phyloP scores from a whole-genome alignment of 1,140 invertebrate genomes.

The Ruditapes philippinarum region DNA sequence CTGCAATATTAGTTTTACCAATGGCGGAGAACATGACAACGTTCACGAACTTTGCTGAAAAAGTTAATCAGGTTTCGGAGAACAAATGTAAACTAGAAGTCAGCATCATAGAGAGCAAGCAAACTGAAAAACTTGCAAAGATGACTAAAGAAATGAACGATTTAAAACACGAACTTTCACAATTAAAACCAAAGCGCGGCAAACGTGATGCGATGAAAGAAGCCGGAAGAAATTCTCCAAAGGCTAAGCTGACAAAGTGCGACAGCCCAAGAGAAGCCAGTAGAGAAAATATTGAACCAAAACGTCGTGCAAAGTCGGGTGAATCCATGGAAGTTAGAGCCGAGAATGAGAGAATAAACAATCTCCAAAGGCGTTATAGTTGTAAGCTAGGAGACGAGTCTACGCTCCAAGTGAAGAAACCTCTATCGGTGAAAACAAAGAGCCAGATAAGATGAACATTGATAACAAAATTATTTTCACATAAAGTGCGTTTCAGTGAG shows the following conservation, averaged over 20 bases:
- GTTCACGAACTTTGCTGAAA: constrained; percentile 52
- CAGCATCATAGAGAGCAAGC: constrained; percentile 6
- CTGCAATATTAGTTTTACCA: constrained; percentile 45
- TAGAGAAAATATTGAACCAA: constrained; percentile 24
- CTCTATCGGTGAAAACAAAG: background rate
- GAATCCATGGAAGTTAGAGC: constrained; percentile 26
- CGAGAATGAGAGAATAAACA: constrained; percentile 2
- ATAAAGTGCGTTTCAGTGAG: too few species aligned
- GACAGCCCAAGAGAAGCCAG: constrained; percentile 12
- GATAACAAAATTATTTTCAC: too few species aligned
- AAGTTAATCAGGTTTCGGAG: constrained; percentile 54
- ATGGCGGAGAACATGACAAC: constrained; percentile 54
- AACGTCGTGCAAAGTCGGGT: background rate
- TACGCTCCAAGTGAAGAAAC: background rate
- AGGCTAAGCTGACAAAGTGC: constrained; percentile 48
- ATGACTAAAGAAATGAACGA: constrained; percentile 62
- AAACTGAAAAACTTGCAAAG: constrained; percentile 36
- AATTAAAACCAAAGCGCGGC: background rate
- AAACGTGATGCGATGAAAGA: constrained; percentile 56
- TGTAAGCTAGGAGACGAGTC: constrained; percentile 20
- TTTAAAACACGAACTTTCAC: constrained; percentile 54
- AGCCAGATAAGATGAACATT: background rate
- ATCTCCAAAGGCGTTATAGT: constrained; percentile 33
- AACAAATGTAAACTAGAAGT: constrained; percentile 48
- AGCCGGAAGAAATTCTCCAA: constrained; percentile 26